phyloP scores from a whole-genome alignment of 2,113 vertebrate species.

The Plecotus auritus region DNA sequence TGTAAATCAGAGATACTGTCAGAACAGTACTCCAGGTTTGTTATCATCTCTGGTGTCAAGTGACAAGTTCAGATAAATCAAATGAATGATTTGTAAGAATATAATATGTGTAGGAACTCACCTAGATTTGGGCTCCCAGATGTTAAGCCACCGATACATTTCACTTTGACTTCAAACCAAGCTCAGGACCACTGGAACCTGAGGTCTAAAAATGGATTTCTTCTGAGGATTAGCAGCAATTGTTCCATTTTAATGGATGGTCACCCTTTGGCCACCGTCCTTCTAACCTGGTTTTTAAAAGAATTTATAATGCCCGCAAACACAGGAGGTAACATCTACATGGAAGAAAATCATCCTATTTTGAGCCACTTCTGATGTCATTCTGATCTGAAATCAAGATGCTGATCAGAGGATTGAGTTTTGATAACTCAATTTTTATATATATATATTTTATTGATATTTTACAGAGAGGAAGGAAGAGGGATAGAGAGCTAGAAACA shows the following conservation, averaged over 20 bases:
- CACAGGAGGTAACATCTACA: neutral
- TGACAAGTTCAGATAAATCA: neutral
- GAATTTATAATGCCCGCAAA: neutral
- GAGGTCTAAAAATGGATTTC: neutral
- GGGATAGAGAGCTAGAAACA: too few species aligned
- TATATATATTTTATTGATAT: too few species aligned
- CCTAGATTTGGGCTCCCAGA: neutral
- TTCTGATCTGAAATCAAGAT: constrained; percentile 31
- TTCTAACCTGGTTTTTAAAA: neutral
- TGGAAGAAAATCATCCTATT: neutral
- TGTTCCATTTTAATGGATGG: constrained; percentile 15
- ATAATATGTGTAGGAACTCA: neutral
- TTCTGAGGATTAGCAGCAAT: neutral
- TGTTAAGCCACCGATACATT: neutral
- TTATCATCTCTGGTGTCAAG: neutral
- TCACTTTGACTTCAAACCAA: neutral
- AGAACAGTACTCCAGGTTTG: neutral
- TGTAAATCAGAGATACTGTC: neutral
- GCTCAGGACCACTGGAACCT: neutral
- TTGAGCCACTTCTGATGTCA: neutral
- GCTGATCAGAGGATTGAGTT: neutral
- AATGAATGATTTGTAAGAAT: neutral
- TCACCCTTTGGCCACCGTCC: neutral
- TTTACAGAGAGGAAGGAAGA: too few species aligned
- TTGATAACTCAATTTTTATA: too few species aligned